Evolutionary conservation across 2,113 vertebrate genomes (phyloP).

Genomic region (Nothocercus julius): DNA sequence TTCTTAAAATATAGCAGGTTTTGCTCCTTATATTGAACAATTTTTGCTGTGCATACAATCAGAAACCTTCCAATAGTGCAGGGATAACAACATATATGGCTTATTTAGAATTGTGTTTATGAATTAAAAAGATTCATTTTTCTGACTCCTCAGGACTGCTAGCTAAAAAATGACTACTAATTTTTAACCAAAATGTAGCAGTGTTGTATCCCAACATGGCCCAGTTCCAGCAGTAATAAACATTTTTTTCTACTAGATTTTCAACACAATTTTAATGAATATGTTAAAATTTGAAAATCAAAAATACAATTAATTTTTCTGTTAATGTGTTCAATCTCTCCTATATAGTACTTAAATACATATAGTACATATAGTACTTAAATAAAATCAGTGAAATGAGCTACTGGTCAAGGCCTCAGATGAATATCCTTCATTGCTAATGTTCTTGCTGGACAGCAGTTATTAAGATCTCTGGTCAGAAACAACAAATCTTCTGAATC

Average conservation of each 20-base stretch:
- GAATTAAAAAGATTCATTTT: constrained; percentile 40
- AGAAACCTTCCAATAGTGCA: background rate
- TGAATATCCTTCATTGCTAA: background rate
- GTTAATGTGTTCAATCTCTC: constrained; percentile 7
- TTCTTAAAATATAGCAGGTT: background rate
- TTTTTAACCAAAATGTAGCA: constrained; percentile 25
- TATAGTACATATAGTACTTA: background rate
- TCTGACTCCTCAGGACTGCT: constrained; percentile 23
- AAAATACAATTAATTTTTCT: constrained; percentile 30
- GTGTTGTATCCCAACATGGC: background rate
- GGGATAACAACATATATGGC: background rate
- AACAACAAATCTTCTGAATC: background rate
- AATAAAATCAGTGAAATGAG: constrained; percentile 13
- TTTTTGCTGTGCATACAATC: background rate
- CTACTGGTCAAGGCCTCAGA: background rate
- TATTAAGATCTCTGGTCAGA: background rate
- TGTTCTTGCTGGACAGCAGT: background rate
- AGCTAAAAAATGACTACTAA: constrained; percentile 40
- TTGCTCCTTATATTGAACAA: background rate
- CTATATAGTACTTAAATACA: background rate
- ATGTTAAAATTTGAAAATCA: constrained; percentile 8
- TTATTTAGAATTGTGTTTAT: constrained; percentile 25
- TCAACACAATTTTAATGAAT: background rate
- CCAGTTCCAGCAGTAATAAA: constrained; percentile 41
- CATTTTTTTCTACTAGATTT: constrained; percentile 31